Conservation (phyloP, 2,888 invertebrate genomes). For the Acrocera orbiculus region DNA sequence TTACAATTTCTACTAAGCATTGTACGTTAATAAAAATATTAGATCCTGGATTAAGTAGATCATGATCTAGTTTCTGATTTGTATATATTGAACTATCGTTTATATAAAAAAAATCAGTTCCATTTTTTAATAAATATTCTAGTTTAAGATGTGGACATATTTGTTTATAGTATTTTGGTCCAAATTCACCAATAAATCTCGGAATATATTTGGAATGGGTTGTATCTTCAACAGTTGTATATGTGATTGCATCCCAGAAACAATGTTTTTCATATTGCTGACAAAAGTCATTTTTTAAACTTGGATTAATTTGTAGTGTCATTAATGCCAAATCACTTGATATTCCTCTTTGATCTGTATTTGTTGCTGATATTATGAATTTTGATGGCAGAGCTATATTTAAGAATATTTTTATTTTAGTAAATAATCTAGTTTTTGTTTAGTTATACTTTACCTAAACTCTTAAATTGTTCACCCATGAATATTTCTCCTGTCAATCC, state of each 20-base stretch:
- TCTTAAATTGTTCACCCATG: constrained; percentile 22
- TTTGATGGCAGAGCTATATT: constrained; percentile 11
- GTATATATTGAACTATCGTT: constrained; percentile 28
- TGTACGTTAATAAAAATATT: constrained; percentile 24
- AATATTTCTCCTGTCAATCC: constrained; percentile 24
- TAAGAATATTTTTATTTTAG: background rate
- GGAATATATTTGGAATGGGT: constrained; percentile 13
- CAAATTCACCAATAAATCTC: constrained; percentile 28
- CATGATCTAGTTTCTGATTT: constrained; percentile 31
- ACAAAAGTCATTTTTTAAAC: constrained; percentile 19
- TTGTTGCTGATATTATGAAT: constrained; percentile 21
- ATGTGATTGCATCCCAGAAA: constrained; percentile 24
- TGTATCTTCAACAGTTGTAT: constrained; percentile 22
- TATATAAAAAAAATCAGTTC: constrained; percentile 26
- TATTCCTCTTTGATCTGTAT: constrained; percentile 6
- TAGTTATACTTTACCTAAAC: constrained; percentile 9
- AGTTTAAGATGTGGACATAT: constrained; percentile 34
- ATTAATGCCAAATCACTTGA: constrained; percentile 19
- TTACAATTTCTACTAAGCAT: constrained; percentile 24
- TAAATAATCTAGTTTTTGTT: background rate
- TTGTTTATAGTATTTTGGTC: constrained; percentile 28
- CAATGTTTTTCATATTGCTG: constrained; percentile 22
- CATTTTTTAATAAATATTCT: constrained; percentile 17
- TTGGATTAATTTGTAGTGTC: constrained; percentile 21
- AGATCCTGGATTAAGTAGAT: constrained; percentile 27